Evolutionary conservation across 2,113 vertebrate species (phyloP).

Genomic region (Salvator merianae): DNA sequence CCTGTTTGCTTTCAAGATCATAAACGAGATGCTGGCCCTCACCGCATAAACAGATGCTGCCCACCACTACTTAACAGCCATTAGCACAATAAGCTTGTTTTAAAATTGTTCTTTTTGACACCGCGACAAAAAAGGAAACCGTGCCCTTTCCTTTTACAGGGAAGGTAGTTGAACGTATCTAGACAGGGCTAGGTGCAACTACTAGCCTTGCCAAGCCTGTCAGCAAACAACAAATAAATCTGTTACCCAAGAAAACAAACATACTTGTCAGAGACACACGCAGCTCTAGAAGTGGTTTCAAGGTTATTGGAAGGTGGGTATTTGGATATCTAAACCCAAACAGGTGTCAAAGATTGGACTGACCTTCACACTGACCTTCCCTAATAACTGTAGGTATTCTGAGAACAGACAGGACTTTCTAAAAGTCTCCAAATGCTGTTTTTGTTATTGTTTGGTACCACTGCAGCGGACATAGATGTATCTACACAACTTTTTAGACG

Average conservation of each 20-base stretch:
- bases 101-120: neutral
- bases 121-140: neutral
- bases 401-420: neutral
- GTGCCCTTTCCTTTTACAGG: neutral
- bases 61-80: neutral
- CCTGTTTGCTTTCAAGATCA: neutral
- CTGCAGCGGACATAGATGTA: neutral
- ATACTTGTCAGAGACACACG: constrained; percentile 11
- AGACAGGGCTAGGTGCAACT: neutral
- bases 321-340: constrained; percentile 14
- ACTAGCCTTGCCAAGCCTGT: neutral
- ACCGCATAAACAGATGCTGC: no score
- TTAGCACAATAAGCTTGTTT: neutral
- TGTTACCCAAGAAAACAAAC: constrained; percentile 22
- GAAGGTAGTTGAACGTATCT: neutral
- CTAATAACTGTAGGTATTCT: neutral
- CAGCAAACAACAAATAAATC: constrained; percentile 20
- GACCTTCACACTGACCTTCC: no score
- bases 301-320: constrained; percentile 6
- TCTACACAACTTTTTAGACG: neutral
- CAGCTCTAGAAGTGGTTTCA: neutral
- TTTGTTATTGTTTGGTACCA: no score
- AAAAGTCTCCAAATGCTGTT: neutral
- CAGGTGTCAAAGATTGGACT: constrained; percentile 31
- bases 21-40: neutral